Evolutionary conservation across 2,797 vertebrate species (phyloP).

Genomic region (Ispidina lecontei): DNA sequence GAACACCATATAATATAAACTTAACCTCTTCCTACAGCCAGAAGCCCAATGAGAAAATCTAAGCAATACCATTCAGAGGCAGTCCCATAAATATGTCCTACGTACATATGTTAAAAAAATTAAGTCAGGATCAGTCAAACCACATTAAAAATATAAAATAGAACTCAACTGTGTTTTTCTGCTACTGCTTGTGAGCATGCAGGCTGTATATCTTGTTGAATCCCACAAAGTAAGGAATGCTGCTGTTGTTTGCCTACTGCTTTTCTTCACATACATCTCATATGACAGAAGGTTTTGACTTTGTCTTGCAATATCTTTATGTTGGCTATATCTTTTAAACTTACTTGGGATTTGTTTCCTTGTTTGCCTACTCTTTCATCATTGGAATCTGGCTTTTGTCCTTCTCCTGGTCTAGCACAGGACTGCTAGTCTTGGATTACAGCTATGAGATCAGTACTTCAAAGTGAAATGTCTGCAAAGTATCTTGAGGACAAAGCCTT

Average conservation of each 20-base stretch:
- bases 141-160: rapidly evolving
- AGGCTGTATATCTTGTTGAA: rapidly evolving
- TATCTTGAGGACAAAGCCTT: not conserved
- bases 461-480: not conserved
- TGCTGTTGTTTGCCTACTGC: not conserved
- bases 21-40: not conserved
- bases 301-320: not conserved
- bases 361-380: not conserved
- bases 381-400: not conserved
- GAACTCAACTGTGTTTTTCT: not conserved
- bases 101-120: not conserved
- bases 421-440: not conserved
- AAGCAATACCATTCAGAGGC: not conserved
- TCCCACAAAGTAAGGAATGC: not conserved
- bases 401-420: not conserved
- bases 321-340: not conserved
- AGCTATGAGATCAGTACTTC: not conserved
- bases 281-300: not conserved
- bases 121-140: not conserved
- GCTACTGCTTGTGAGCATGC: rapidly evolving
- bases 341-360: not conserved
- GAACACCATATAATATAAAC: not conserved
- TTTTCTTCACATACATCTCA: not conserved
- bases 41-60: not conserved
- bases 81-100: not conserved